Percentiles rank a stretch among this genome's conserved stretches.
Evolutionary conservation across 1,140 invertebrate genomes (phyloP).

Genomic region (Pygmarrhopalites habei): DNA sequence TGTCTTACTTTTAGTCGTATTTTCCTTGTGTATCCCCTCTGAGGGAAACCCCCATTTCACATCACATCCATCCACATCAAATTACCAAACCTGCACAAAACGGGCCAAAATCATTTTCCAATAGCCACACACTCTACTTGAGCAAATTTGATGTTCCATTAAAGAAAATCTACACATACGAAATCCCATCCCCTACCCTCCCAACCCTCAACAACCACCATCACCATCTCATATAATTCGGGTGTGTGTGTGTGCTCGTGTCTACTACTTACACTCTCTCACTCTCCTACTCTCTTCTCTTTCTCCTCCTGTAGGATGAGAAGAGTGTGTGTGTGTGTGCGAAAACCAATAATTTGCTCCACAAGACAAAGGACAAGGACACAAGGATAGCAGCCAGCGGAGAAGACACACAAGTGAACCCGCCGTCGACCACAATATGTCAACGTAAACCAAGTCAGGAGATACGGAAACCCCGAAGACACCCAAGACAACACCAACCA

Average conservation of each 20-base stretch:
- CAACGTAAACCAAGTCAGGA: neutral
- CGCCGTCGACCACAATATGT: slow-evolving; percentile 29
- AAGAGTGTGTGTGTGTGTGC: neutral
- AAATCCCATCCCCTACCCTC: slow-evolving; percentile 15
- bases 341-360: slow-evolving; percentile 26
- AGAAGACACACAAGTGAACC: too few relatives aligned
- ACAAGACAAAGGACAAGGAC: slow-evolving; percentile 15
- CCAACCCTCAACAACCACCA: neutral
- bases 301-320: too few relatives aligned
- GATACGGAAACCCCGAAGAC: too few relatives aligned
- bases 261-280: neutral
- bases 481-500: too few relatives aligned
- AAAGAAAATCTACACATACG: slow-evolving; percentile 32
- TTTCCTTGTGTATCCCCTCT: neutral
- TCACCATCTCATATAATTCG: too few relatives aligned
- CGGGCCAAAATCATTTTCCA: slow-evolving; percentile 32
- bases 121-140: slow-evolving; percentile 18
- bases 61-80: slow-evolving; percentile 15
- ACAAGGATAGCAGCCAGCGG: slow-evolving; percentile 3
- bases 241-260: too few relatives aligned
- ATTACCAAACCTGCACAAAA: slow-evolving; percentile 19
- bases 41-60: slow-evolving; percentile 11
- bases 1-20: neutral
- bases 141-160: slow-evolving; percentile 30
- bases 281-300: too few relatives aligned